Evolutionary conservation across 1,140 invertebrate genomes (phyloP).

Genomic region (Drosophila lowei): DNA sequence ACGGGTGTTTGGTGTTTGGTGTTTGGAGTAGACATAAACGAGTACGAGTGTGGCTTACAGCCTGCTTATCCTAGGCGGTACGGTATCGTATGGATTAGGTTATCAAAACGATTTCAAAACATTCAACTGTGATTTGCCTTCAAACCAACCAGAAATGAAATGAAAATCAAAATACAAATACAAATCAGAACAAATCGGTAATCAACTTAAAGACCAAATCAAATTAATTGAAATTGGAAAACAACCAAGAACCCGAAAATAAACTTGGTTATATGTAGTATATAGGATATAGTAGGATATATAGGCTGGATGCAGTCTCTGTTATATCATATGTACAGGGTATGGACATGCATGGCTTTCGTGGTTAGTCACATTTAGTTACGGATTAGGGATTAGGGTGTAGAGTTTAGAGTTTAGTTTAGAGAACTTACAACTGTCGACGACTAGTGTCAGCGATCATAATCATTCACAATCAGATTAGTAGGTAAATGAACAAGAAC

Average conservation of each 20-base stretch:
- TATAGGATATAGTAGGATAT: no score
- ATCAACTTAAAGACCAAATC: constrained; percentile 19
- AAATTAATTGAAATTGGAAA: constrained; percentile 9
- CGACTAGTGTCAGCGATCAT: constrained; percentile 59
- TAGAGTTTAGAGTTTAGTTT: constrained; percentile 22
- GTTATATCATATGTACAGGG: constrained; percentile 13
- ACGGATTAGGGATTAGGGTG: constrained; percentile 1
- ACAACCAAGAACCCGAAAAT: constrained; percentile 1
- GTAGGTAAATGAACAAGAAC: constrained; percentile 23
- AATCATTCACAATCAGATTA: constrained; percentile 25
- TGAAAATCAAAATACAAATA: constrained; percentile 41
- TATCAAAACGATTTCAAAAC: constrained; percentile 56
- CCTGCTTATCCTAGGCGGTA: constrained; percentile 5
- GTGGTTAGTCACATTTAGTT: constrained; percentile 39
- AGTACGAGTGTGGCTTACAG: constrained; percentile 18
- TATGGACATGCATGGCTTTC: constrained; percentile 34
- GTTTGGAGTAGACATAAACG: constrained; percentile 15
- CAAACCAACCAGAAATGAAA: constrained; percentile 30
- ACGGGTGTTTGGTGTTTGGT: constrained; percentile 20
- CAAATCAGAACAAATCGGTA: constrained; percentile 17
- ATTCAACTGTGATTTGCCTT: constrained; percentile 79
- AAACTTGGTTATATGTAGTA: constrained; percentile 10
- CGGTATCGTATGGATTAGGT: constrained; percentile 30
- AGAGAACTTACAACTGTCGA: constrained; percentile 71
- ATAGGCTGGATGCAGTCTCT: constrained; percentile 6